Percentiles rank a stretch among this genome's conserved stretches.
Conservation (phyloP, 2,113 vertebrate genomes). For the Austrofundulus limnaeus region DNA sequence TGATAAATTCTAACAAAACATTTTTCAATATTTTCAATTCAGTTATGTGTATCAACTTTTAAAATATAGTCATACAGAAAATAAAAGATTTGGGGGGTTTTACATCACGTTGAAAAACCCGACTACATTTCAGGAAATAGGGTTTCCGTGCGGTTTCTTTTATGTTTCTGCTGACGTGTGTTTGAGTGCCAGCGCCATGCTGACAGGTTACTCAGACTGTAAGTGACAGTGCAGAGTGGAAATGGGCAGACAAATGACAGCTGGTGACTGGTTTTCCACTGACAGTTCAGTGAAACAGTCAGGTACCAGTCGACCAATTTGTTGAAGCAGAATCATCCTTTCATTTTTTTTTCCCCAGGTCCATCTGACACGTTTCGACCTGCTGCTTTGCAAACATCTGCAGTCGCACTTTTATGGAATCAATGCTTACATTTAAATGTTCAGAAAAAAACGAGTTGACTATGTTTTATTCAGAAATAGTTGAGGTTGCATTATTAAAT, state of each 20-base stretch:
- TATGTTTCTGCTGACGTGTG: neutral
- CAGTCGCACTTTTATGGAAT: constrained; percentile 8
- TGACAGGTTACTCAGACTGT: constrained; percentile 23
- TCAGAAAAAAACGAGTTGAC: neutral
- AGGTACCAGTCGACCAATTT: constrained; percentile 21
- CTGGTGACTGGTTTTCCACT: constrained; percentile 35
- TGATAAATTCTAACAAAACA: no score
- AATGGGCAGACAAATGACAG: constrained; percentile 15
- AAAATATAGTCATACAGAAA: no score
- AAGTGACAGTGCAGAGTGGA: constrained; percentile 26
- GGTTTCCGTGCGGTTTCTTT: neutral
- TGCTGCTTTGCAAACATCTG: constrained; percentile 12
- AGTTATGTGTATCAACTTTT: no score
- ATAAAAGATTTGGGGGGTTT: no score
- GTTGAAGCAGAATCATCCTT: constrained; percentile 22
- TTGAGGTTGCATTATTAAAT: no score
- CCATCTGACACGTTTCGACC: constrained; percentile 38
- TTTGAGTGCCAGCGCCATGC: neutral
- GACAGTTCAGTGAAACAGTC: constrained; percentile 42
- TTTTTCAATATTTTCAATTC: no score
- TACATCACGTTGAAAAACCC: neutral
- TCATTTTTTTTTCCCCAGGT: constrained; percentile 34
- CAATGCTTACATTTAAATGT: neutral
- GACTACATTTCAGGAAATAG: neutral
- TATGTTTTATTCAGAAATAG: no score